These are phyloP conservation scores for Harpalus rufipes DNA, from an alignment of 2,888 invertebrate genomes.

Conservation along the genomic window DNA sequence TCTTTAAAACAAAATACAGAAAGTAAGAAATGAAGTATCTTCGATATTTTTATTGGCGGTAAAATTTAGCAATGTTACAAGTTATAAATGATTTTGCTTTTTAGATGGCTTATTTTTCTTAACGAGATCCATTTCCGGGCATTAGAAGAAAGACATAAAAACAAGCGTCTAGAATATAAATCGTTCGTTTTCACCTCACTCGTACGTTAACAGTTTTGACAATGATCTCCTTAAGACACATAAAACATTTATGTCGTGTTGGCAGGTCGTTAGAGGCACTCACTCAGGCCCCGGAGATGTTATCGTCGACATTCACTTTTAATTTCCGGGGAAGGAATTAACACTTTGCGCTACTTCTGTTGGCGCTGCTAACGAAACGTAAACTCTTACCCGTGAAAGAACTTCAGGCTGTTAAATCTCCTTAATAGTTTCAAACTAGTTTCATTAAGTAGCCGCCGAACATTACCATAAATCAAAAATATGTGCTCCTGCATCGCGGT, in stretches of 20 bases:
- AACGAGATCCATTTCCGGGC: neutral
- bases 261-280: neutral
- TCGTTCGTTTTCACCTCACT: slow-evolving; percentile 20
- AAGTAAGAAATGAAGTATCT: no score
- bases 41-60: no score
- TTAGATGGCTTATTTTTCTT: neutral
- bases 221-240: slow-evolving; percentile 33
- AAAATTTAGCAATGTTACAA: no score
- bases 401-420: slow-evolving; percentile 14
- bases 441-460: slow-evolving; percentile 15
- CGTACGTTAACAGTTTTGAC: slow-evolving; percentile 26
- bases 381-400: slow-evolving; percentile 7
- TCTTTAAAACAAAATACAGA: no score
- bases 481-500: slow-evolving; percentile 9
- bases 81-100: neutral
- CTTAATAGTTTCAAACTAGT: slow-evolving; percentile 37
- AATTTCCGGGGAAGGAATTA: slow-evolving; percentile 22
- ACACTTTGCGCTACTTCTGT: slow-evolving; percentile 5
- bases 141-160: slow-evolving; percentile 19
- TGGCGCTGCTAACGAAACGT: neutral
- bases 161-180: slow-evolving; percentile 16
- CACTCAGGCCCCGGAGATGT: neutral
- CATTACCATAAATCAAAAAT: slow-evolving; percentile 32
- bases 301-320: slow-evolving; percentile 30
- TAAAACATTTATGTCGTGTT: slow-evolving; percentile 32